Base-by-base conservation (phyloP, 2,888 invertebrate species). In the Polymixis flavicincta region DNA sequence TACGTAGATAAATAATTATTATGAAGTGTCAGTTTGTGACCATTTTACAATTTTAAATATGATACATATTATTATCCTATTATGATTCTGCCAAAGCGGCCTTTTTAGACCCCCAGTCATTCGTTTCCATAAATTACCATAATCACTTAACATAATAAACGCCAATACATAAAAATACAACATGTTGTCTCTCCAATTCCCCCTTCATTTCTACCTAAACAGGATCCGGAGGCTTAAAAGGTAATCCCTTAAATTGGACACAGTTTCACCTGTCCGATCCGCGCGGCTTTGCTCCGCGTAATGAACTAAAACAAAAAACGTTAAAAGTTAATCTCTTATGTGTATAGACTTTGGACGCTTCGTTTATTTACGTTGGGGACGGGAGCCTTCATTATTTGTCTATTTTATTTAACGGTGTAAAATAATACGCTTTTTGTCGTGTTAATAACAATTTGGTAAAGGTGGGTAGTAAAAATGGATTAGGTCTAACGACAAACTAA, bases 161-260 rank as follows among this genome's bases (percentile, higher is more conserved):
- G 22, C 69, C 73, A 78, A 67, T 71, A 69, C 67, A 74, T 72
- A 68, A 79, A 80, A 55, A 28, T 25, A 50, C 22, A 55, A 63
- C 32, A 55, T 14, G 37, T 37, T 42, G 6, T 14, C 52, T 11
- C 17, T 73, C 25, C 14, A 45, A 55, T 61, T 45, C 25, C 48
- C 74, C 81, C 68, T 74, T 83, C 84, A 86, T 87, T 87, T 81
- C 75, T 78, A 85, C 70, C 83, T 84, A 80, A 86, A 86, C 84
- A 88, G 77, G 82, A 76, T 83, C 76, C 80, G 57, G 76, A 71
- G 83, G 85, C 86, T 89, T 87, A 84, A 74, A 74, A 70, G 22
- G 88, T 91, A 93, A 91, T 90, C 93, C 90, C 85, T 86, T 91
- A 93, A 93, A 93, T 93, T 93, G 94, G 93, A 88, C 90, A 86